Conservation (phyloP, 2,797 vertebrate species). For the Phrynocephalus guinanensis region DNA sequence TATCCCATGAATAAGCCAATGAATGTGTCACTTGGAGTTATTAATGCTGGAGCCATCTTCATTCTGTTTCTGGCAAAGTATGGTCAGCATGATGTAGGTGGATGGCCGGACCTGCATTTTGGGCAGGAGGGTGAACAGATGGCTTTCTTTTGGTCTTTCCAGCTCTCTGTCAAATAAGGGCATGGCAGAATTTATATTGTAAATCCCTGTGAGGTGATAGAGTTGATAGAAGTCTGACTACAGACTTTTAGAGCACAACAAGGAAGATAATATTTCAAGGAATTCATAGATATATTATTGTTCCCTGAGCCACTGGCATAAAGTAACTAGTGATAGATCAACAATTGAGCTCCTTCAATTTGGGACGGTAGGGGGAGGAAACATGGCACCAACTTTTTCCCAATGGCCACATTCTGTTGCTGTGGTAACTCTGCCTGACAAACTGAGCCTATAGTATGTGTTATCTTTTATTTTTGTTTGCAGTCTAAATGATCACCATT, state of each 20-base stretch:
- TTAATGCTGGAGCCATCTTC: neutral
- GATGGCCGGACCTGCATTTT: slow-evolving; percentile 2
- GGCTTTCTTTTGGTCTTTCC: slow-evolving; percentile 21
- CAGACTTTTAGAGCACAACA: neutral
- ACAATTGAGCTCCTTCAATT: neutral
- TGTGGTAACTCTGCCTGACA: neutral
- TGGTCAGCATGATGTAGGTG: neutral
- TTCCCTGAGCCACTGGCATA: neutral
- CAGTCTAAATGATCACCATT: neutral
- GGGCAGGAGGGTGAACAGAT: slow-evolving; percentile 29
- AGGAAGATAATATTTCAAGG: neutral
- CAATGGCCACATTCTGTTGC: slow-evolving; percentile 28
- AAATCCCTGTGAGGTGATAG: neutral
- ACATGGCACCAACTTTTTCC: neutral
- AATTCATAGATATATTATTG: neutral
- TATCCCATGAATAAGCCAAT: slow-evolving; percentile 5
- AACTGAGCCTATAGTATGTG: neutral
- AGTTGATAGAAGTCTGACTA: neutral
- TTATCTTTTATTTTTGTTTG: neutral
- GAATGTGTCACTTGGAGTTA: neutral
- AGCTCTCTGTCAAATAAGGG: neutral
- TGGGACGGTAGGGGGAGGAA: neutral
- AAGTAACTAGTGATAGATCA: neutral
- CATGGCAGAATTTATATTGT: neutral
- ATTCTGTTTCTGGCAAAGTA: neutral